phyloP scores from a whole-genome alignment of 2,113 vertebrate genomes.

The Oreotrochilus melanogaster region DNA sequence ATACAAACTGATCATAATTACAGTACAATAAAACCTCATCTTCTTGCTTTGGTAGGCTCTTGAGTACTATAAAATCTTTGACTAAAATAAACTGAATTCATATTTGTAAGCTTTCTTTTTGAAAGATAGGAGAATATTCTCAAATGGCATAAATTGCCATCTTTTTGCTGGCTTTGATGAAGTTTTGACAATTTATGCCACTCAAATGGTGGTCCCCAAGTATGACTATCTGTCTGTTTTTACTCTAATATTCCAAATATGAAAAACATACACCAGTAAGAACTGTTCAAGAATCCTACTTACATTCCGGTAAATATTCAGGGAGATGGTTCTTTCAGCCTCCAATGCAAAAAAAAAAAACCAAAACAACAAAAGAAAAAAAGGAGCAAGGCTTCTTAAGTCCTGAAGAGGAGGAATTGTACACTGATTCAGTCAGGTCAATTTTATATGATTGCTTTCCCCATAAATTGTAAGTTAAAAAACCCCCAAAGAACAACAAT shows the following conservation, averaged over 20 bases:
- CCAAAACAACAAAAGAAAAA: background rate
- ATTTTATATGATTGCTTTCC: constrained; percentile 30
- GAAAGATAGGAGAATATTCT: background rate
- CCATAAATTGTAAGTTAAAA: background rate
- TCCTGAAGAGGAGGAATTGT: background rate
- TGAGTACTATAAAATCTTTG: constrained; percentile 49
- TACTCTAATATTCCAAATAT: background rate
- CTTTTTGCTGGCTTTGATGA: background rate
- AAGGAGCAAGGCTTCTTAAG: background rate
- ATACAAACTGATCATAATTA: constrained; percentile 56
- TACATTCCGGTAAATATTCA: constrained; percentile 7
- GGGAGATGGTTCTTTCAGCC: background rate
- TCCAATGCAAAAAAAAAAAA: background rate
- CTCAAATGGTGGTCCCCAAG: background rate
- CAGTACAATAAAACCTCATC: constrained; percentile 50
- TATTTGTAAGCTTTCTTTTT: constrained; percentile 35
- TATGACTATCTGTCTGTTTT: background rate
- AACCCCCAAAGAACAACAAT: no score
- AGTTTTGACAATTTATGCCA: background rate
- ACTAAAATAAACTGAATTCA: constrained; percentile 44
- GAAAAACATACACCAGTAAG: background rate
- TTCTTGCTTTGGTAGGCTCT: constrained; percentile 47
- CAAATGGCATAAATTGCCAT: background rate
- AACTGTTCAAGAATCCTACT: constrained; percentile 24
- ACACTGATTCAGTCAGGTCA: background rate